A percentile compares a stretch with the other conserved stretches of the same genome.
Conservation (phyloP, 2,888 invertebrate species). For the Mimumesa dahlbomi region DNA sequence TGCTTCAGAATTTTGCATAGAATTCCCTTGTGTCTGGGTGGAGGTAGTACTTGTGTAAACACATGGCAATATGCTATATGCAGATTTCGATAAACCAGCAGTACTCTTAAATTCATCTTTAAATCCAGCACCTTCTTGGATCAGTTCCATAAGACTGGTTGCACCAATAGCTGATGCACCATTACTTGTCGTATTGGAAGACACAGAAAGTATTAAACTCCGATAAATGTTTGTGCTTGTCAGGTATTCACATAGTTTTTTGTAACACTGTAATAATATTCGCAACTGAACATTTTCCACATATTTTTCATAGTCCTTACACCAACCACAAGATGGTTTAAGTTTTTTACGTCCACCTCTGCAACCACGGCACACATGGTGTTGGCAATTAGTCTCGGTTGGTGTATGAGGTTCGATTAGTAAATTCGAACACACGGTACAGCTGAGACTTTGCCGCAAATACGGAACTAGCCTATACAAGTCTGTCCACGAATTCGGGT, state of each 20-base stretch:
- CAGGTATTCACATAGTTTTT: slow-evolving; percentile 92
- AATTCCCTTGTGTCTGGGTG: slow-evolving; percentile 80
- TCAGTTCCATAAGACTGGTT: slow-evolving; percentile 86
- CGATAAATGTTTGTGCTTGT: slow-evolving; percentile 87
- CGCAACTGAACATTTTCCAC: slow-evolving; percentile 90
- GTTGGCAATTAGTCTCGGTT: slow-evolving; percentile 89
- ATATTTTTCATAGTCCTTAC: slow-evolving; percentile 91
- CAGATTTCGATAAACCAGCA: slow-evolving; percentile 87
- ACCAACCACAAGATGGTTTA: slow-evolving; percentile 92
- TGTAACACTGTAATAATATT: slow-evolving; percentile 92
- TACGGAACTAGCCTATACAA: slow-evolving; percentile 91
- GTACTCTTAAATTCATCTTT: slow-evolving; percentile 88
- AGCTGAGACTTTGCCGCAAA: slow-evolving; percentile 92
- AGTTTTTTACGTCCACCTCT: slow-evolving; percentile 92
- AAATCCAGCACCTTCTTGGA: slow-evolving; percentile 90
- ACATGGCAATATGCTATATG: slow-evolving; percentile 88
- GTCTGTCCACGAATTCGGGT: slow-evolving; percentile 89
- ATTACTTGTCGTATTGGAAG: slow-evolving; percentile 82
- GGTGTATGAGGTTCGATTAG: slow-evolving; percentile 91
- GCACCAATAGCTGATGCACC: slow-evolving; percentile 81
- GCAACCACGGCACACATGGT: slow-evolving; percentile 93
- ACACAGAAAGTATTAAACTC: slow-evolving; percentile 80
- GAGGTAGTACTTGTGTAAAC: slow-evolving; percentile 86
- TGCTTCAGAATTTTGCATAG: slow-evolving; percentile 66
- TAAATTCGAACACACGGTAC: slow-evolving; percentile 93